phyloP scores from a whole-genome alignment of 2,113 vertebrate species.

The Greenwoodochromis staneri region DNA sequence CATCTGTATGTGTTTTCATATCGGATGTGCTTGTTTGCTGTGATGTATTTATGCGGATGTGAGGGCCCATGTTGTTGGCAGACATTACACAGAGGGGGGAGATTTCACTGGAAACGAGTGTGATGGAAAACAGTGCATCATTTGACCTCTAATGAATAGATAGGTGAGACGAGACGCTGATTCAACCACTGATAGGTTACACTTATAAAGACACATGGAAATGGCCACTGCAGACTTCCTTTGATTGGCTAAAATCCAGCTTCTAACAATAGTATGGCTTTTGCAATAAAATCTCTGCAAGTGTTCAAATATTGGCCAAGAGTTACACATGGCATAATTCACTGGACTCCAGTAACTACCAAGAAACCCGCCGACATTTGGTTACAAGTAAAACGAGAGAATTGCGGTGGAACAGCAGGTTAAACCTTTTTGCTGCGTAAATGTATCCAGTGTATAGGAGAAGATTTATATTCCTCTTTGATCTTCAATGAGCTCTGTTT shows the following conservation, averaged over 20 bases:
- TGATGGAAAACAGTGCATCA: not conserved
- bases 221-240: not conserved
- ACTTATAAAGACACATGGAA: not conserved
- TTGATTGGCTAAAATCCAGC: not conserved
- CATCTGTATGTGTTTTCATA: conserved; percentile 14
- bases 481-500: not conserved
- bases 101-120: not conserved
- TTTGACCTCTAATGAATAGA: not conserved
- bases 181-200: not conserved
- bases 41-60: not conserved
- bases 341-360: not conserved
- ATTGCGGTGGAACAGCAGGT: not conserved
- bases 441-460: not conserved
- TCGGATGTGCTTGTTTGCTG: not conserved
- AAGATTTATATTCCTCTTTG: not conserved
- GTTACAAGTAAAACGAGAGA: not conserved
- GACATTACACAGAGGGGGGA: not conserved
- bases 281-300: not conserved
- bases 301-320: not conserved
- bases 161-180: not conserved
- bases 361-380: not conserved
- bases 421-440: not conserved
- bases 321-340: not conserved
- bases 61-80: not conserved
- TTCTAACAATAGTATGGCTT: not conserved